Conservation (phyloP, 2,113 vertebrate species). For the Onychostruthus taczanowskii region DNA sequence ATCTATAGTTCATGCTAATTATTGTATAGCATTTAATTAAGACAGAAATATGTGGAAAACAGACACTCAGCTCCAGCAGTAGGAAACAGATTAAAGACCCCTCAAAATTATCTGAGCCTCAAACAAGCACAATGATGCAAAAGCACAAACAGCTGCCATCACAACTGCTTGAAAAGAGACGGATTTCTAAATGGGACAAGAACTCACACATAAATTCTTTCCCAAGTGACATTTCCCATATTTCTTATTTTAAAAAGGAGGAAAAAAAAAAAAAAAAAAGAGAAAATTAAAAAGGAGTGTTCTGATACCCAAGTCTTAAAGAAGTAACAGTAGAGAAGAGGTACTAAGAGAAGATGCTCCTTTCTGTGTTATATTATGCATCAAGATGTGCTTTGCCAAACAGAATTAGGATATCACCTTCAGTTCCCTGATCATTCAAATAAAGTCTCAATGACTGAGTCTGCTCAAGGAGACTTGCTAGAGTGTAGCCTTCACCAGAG, state of each 20-base stretch:
- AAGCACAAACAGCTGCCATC: constrained; percentile 49
- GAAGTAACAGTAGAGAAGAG: neutral
- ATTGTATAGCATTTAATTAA: neutral
- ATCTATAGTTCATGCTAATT: neutral
- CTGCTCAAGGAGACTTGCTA: neutral
- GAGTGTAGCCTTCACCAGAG: neutral
- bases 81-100: neutral
- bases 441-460: neutral
- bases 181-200: neutral
- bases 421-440: neutral
- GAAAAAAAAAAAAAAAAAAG: too few relatives aligned
- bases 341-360: neutral
- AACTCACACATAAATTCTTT: neutral
- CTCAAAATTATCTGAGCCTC: constrained; percentile 16
- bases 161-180: neutral
- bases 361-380: neutral
- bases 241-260: neutral
- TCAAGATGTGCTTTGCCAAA: neutral
- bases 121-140: constrained; percentile 55
- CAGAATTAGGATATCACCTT: neutral
- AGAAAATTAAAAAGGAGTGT: neutral
- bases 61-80: neutral
- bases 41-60: neutral
- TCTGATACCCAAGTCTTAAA: neutral
- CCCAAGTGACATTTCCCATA: neutral